These are phyloP conservation scores for Coregonus sp. DNA, from an alignment of 2,797 vertebrate species.

Conservation along the genomic window DNA sequence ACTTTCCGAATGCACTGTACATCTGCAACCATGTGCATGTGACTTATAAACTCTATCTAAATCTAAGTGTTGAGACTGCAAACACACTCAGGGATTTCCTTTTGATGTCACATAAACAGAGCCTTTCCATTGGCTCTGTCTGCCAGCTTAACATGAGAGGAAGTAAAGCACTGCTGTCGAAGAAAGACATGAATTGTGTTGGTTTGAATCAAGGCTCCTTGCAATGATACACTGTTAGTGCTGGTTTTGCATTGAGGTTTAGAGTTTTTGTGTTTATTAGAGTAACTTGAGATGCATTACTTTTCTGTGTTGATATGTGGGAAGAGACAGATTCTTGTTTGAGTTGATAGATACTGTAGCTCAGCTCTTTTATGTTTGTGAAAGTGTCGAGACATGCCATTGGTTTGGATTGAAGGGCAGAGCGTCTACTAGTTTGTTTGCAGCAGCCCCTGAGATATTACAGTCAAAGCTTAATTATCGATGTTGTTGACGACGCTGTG, in stretches of 20 bases:
- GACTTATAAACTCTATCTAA: too few relatives aligned
- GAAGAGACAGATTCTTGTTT: neutral
- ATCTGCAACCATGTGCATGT: too few relatives aligned
- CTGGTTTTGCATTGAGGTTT: neutral
- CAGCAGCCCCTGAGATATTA: neutral
- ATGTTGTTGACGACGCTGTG: conserved; percentile 1
- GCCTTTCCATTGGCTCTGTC: neutral
- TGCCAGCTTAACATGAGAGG: neutral
- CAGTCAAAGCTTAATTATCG: neutral
- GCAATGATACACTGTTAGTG: neutral
- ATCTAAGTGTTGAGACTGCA: neutral
- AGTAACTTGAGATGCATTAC: neutral
- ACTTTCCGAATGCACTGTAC: too few relatives aligned
- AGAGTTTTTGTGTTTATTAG: neutral
- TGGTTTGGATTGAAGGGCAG: neutral
- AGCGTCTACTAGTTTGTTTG: neutral
- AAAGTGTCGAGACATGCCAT: neutral
- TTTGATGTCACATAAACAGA: neutral
- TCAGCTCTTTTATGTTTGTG: neutral
- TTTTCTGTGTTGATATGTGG: neutral
- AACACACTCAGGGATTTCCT: neutral
- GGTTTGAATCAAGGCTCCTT: neutral
- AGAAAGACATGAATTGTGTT: neutral
- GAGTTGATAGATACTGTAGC: neutral
- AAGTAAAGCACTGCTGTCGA: neutral